phyloP scores from a whole-genome alignment of 2,797 vertebrate species.

The Neosilurus mollespiculum region DNA sequence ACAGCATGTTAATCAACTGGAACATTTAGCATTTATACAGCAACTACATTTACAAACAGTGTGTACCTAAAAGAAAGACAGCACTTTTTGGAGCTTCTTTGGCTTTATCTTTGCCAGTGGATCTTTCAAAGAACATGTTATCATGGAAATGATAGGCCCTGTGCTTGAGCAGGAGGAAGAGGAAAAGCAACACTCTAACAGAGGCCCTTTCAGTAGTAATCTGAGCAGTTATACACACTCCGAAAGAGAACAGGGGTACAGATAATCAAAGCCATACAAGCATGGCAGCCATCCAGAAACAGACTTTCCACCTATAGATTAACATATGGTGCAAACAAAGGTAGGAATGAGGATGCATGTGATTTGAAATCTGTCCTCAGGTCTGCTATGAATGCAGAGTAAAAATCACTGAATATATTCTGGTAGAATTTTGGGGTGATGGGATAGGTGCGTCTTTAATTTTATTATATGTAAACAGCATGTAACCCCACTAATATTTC shows the following conservation, averaged over 20 bases:
- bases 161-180: slow-evolving; percentile 26
- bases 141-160: slow-evolving; percentile 4
- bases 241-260: slow-evolving; percentile 42
- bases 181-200: slow-evolving; percentile 19
- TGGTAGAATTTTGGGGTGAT: neutral
- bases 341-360: slow-evolving; percentile 20
- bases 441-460: neutral
- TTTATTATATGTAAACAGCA: neutral
- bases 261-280: slow-evolving; percentile 57
- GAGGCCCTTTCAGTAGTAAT: slow-evolving; percentile 25
- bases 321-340: slow-evolving; percentile 41
- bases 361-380: neutral
- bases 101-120: slow-evolving; percentile 31
- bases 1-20: slow-evolving; percentile 8
- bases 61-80: neutral
- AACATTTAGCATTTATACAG: neutral
- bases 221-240: slow-evolving; percentile 35
- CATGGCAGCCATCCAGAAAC: slow-evolving; percentile 48
- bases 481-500: no score
- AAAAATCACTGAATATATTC: neutral
- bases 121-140: slow-evolving; percentile 21
- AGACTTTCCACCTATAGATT: slow-evolving; percentile 52
- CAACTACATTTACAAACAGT: neutral
- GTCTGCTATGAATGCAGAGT: neutral
- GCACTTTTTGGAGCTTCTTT: neutral